These are phyloP conservation scores for Stenichneumon culpator DNA, from an alignment of 2,888 invertebrate genomes.

Conservation along the genomic window DNA sequence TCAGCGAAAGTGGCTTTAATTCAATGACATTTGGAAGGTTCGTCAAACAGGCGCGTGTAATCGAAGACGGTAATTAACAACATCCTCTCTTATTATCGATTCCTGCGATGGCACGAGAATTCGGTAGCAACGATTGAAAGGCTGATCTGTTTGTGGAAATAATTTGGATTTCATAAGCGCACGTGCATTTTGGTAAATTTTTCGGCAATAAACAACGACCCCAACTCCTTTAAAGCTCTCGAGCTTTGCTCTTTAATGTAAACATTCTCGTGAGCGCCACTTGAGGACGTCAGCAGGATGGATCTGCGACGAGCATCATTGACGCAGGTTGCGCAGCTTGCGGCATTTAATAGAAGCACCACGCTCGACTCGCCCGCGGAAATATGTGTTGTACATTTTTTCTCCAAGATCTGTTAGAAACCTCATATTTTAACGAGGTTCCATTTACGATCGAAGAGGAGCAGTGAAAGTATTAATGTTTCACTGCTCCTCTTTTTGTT, in stretches of 20 bases:
- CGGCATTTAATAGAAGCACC: not conserved
- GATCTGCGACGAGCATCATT: not conserved
- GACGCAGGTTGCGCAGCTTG: not conserved
- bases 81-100: not conserved
- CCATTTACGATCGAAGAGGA: not conserved
- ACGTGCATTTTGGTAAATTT: not conserved
- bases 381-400: not conserved
- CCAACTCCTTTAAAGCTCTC: not conserved
- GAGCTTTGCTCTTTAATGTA: not conserved
- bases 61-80: not conserved
- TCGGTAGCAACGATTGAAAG: not conserved
- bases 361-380: not conserved
- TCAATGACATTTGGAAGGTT: not conserved
- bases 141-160: not conserved
- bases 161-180: not conserved
- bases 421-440: not conserved
- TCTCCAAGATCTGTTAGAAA: not conserved
- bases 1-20: not conserved
- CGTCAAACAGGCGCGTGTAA: not conserved
- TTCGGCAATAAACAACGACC: not conserved
- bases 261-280: not conserved
- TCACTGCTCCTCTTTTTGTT: not conserved
- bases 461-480: not conserved
- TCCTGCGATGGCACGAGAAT: not conserved
- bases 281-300: not conserved